phyloP scores from a whole-genome alignment of 2,113 vertebrate species.

The Xiphophorus hellerii region DNA sequence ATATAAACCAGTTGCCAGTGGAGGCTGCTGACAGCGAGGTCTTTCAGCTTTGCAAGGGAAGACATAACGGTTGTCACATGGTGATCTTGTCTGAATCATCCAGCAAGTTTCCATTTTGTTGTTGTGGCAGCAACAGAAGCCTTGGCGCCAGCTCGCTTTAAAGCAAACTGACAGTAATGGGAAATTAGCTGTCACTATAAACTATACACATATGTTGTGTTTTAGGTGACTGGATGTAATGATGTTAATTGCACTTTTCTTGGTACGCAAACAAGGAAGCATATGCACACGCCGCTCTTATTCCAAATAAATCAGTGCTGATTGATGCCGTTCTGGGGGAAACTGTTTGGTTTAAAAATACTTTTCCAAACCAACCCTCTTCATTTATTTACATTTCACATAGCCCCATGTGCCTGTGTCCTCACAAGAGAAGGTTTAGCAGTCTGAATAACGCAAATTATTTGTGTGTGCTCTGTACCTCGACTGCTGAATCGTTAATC shows the following conservation, averaged over 20 bases:
- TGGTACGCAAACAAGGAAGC: conserved; percentile 42
- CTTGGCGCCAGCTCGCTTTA: conserved; percentile 14
- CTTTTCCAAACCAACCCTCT: conserved; percentile 46
- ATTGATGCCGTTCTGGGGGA: conserved; percentile 39
- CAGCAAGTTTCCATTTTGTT: conserved; percentile 18
- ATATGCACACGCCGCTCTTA: conserved; percentile 36
- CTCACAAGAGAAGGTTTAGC: conserved; percentile 50
- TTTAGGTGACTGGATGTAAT: conserved; percentile 36
- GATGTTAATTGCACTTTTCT: conserved; percentile 35
- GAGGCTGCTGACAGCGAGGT: conserved; percentile 43
- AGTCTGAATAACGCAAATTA: conserved; percentile 53
- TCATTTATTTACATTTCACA: conserved; percentile 52
- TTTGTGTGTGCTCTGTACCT: conserved; percentile 40
- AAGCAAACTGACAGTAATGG: conserved; percentile 36
- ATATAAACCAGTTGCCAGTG: conserved; percentile 15
- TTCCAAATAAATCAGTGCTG: conserved; percentile 55
- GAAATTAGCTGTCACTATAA: conserved; percentile 47
- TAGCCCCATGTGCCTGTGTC: conserved; percentile 39
- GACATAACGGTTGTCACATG: conserved; percentile 36
- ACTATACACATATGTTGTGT: conserved; percentile 35
- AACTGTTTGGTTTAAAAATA: conserved; percentile 40
- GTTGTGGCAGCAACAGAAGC: conserved; percentile 21
- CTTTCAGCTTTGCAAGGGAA: conserved; percentile 36
- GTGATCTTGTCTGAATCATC: conserved; percentile 36
- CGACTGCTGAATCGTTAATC: conserved; percentile 58